A percentile compares a stretch with the other conserved stretches of the same genome.
phyloP scores from a whole-genome alignment of 2,797 vertebrate species.

The Macrochelys suwanniensis region DNA sequence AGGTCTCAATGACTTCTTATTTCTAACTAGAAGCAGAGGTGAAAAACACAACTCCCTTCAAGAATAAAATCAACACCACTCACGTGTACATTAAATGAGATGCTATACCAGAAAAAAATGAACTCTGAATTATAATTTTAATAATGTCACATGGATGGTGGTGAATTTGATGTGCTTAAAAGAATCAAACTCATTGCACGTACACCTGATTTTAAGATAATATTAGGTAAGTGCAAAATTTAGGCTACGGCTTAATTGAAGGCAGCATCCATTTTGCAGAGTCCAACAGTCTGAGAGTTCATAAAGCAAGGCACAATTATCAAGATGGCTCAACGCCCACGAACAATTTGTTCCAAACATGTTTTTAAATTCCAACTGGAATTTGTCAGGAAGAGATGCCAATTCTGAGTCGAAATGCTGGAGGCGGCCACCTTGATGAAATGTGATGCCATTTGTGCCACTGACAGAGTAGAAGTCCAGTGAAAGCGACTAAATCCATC shows the following conservation, averaged over 20 bases:
- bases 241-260: background rate
- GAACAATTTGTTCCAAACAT: background rate
- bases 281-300: background rate
- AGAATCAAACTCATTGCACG: background rate
- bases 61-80: background rate
- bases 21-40: background rate
- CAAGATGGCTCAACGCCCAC: background rate
- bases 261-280: background rate
- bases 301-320: background rate
- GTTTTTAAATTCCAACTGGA: background rate
- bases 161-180: background rate
- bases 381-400: background rate
- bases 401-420: background rate
- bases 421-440: background rate
- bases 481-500: background rate
- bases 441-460: background rate
- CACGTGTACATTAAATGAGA: background rate
- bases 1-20: background rate
- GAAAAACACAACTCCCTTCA: background rate
- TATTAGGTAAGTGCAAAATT: background rate
- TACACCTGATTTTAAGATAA: background rate
- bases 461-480: background rate
- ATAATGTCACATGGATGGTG: background rate
- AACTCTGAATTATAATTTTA: background rate
- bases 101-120: background rate